phyloP scores from a whole-genome alignment of 2,797 vertebrate species.

The Botia kubotai region DNA sequence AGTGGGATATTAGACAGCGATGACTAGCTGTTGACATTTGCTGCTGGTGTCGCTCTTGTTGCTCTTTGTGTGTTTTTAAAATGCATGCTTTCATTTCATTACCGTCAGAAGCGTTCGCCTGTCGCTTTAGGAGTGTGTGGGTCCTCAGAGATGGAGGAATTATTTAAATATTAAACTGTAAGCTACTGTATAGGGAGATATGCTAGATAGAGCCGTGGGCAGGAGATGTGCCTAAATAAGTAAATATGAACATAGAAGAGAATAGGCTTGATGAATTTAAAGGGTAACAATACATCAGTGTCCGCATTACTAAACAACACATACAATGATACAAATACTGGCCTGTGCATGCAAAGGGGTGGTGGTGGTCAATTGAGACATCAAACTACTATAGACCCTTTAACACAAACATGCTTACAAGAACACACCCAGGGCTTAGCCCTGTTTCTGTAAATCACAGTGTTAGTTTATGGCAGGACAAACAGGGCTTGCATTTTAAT shows the following conservation, averaged over 20 bases:
- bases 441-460: constrained; percentile 72
- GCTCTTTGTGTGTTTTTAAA: constrained; percentile 73
- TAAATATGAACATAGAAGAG: constrained; percentile 29
- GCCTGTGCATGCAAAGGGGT: background rate
- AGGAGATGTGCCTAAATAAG: constrained; percentile 45
- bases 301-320: constrained; percentile 70
- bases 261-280: constrained; percentile 6
- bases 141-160: constrained; percentile 56
- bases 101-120: constrained; percentile 63
- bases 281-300: constrained; percentile 64
- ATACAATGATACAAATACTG: constrained; percentile 11
- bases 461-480: constrained; percentile 66
- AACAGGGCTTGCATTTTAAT: constrained; percentile 62
- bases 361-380: constrained; percentile 59
- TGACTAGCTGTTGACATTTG: constrained; percentile 38
- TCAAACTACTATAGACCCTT: constrained; percentile 50
- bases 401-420: constrained; percentile 19
- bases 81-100: constrained; percentile 68
- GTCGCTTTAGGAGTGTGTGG: constrained; percentile 35
- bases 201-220: background rate
- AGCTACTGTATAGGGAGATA: constrained; percentile 14
- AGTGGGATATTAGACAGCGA: constrained; percentile 1
- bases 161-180: constrained; percentile 74
- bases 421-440: constrained; percentile 27
- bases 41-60: constrained; percentile 51